These are phyloP conservation scores for Ischnus inquisitorius DNA, from an alignment of 2,888 invertebrate genomes.

Conservation along the genomic window DNA sequence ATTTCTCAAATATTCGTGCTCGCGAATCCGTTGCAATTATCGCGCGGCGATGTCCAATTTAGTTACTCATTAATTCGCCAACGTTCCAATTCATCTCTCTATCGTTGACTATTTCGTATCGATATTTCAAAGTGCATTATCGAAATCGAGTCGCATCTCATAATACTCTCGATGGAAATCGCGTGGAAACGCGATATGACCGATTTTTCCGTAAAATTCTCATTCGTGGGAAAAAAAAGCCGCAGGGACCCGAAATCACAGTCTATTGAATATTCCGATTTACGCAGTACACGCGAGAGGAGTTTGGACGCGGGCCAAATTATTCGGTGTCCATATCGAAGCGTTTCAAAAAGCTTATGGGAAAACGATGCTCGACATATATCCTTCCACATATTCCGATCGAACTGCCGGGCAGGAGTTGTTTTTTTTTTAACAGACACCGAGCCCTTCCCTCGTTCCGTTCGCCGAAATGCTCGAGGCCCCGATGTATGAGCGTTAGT, in stretches of 20 bases:
- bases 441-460: conserved; percentile 15
- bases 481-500: conserved; percentile 6
- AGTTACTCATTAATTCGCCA: not conserved
- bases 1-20: conserved; percentile 3
- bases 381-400: conserved; percentile 49
- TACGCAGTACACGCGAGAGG: conserved; percentile 14
- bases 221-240: not conserved
- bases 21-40: not conserved
- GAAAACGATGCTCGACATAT: conserved; percentile 41
- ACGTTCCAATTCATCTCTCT: not conserved
- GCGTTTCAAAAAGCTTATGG: conserved; percentile 42
- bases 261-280: conserved; percentile 46
- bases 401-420: conserved; percentile 18
- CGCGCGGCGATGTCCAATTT: conserved; percentile 8
- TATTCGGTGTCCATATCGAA: conserved; percentile 50
- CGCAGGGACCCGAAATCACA: conserved; percentile 23
- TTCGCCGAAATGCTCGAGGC: conserved; percentile 3
- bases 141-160: not conserved
- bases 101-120: conserved; percentile 21
- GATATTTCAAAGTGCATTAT: conserved; percentile 8
- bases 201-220: conserved; percentile 14
- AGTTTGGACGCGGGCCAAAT: conserved; percentile 55
- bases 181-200: not conserved
- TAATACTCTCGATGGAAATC: not conserved
- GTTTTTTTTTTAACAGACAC: not conserved